phyloP scores from a whole-genome alignment of 2,797 vertebrate genomes.

The Allobates femoralis region DNA sequence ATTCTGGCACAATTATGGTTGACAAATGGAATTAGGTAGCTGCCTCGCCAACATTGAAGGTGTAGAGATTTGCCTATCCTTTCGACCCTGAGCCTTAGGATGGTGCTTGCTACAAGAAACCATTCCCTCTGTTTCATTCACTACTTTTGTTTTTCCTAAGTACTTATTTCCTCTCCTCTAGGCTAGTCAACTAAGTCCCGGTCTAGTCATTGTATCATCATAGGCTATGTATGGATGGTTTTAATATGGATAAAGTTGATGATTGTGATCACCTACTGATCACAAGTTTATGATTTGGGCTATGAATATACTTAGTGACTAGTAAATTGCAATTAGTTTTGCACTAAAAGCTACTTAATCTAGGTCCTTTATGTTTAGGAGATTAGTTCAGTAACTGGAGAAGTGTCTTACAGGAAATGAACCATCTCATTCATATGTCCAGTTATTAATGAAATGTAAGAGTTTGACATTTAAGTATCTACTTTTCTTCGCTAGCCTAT shows the following conservation, averaged over 20 bases:
- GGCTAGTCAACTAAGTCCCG: no score
- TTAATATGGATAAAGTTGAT: background rate
- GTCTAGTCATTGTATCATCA: no score
- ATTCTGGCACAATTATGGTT: background rate
- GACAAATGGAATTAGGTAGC: background rate
- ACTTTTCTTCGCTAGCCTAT: background rate
- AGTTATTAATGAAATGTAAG: no score
- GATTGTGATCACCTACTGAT: background rate
- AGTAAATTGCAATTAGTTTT: background rate
- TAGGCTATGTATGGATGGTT: background rate
- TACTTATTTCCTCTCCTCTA: no score
- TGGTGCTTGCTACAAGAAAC: background rate
- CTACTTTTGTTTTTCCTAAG: no score
- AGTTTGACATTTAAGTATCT: no score
- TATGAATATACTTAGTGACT: no score
- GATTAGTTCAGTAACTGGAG: no score
- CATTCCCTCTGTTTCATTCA: background rate
- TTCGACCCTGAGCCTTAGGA: background rate
- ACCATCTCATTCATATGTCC: no score
- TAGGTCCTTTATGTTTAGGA: no score
- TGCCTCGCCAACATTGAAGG: background rate
- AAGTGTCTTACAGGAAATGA: no score
- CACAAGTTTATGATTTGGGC: background rate
- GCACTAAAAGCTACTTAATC: background rate
- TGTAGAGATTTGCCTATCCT: background rate